phyloP scores from a whole-genome alignment of 2,888 invertebrate genomes.

The Rotaria magnacalcarata region DNA sequence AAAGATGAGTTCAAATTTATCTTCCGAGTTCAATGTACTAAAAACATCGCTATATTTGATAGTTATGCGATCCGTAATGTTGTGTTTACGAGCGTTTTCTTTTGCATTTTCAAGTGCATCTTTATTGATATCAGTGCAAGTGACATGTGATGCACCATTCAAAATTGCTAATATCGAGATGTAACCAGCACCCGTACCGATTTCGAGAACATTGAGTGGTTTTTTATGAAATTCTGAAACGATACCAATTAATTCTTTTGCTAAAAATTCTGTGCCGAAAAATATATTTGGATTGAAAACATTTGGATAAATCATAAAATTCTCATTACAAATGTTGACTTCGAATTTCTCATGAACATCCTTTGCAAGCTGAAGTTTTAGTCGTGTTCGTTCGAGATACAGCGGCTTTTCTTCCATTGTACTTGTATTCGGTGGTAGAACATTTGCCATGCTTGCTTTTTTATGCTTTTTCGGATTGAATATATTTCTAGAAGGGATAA shows the following conservation, averaged over 20 bases:
- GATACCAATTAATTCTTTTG: neutral
- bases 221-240: neutral
- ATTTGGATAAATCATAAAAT: neutral
- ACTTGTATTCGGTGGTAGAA: neutral
- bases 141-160: neutral
- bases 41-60: neutral
- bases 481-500: no score
- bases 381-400: neutral
- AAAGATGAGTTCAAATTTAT: neutral
- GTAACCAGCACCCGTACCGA: slow-evolving; percentile 12
- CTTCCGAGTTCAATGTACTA: neutral
- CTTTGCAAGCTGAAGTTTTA: neutral
- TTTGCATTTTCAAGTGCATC: neutral
- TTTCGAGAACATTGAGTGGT: neutral
- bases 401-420: neutral
- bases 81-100: neutral
- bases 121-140: neutral
- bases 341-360: slow-evolving; percentile 5
- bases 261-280: neutral
- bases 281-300: neutral
- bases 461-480: no score
- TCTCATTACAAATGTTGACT: neutral
- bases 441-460: no score
- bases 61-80: neutral
- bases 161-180: neutral